Base-by-base conservation (phyloP, 1,140 invertebrate genomes). In the Gonatopus flavifemur region DNA sequence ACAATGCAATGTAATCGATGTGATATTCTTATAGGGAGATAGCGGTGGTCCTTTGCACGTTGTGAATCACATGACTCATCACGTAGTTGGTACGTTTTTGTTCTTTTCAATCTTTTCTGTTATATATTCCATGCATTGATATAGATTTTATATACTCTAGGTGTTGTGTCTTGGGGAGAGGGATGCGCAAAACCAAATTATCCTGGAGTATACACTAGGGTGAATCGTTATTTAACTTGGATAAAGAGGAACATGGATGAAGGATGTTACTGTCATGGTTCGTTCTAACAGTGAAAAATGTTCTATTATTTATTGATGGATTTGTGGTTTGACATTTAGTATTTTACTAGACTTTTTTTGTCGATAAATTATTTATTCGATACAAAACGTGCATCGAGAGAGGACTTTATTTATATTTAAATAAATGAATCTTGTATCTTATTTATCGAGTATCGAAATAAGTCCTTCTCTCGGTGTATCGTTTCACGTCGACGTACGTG, bases 121-220 rank as follows among this genome's bases (percentile, higher is more conserved):
- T 21, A 2, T 4, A 36, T 10, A 8, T 12, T 36, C 12, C 5
- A 8, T 3, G 9, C 3, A 13, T 40, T 28, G 12, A 40, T 4
- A 4, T 2, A 10, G 3, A 5, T 46, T 12, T 30, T 21, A 21
- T 47, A 22, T 39, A 38, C 50, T 43, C 22, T 47, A 82, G 88
- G 88, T 30, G 73, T 90, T 2, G 87, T 90, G 0, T 89, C 87
- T 2, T 91, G 88, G 86, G 89, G 89, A 28, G 84, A 87, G 64
- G 88, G 88, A 3, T 95, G 93, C 66, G 93, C 88, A 1, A 75
- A 85, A 65, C 82, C 87, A 1, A 84, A 86, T 42, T 85, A 84
- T 63, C 91, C 92, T 0, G 93, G 93, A n/a, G 90, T 95, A 19
- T 96, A 94, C 72, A 85, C 88, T 0, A 79, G 90, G 51, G 88